A percentile compares a stretch with the other conserved stretches of the same genome.
phyloP scores from a whole-genome alignment of 2,113 vertebrate species.

The Echinops telfairi region DNA sequence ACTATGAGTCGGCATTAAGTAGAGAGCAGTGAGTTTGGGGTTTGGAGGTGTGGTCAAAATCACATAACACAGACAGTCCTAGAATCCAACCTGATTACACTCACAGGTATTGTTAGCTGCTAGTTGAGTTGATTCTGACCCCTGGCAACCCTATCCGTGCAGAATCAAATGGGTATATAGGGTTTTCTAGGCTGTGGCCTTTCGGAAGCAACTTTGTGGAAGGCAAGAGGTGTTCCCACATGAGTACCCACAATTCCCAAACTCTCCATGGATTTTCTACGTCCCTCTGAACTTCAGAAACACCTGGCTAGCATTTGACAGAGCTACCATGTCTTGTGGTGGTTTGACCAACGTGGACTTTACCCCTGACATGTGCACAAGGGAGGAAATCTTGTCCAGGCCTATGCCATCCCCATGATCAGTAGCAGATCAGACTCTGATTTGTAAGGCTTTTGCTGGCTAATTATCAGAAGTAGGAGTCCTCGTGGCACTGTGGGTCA shows the following conservation, averaged over 20 bases:
- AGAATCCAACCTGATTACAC: neutral
- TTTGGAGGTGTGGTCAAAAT: neutral
- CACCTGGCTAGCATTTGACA: neutral
- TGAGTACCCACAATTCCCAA: neutral
- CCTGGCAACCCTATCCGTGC: neutral
- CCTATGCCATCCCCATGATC: neutral
- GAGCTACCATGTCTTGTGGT: neutral
- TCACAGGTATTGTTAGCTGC: neutral
- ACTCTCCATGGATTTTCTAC: neutral
- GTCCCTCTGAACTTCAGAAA: constrained; percentile 3
- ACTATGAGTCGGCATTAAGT: neutral
- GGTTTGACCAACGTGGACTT: neutral
- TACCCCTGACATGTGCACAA: neutral
- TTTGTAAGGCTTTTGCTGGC: neutral
- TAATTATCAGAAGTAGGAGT: neutral
- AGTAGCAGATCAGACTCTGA: neutral
- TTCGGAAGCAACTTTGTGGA: neutral
- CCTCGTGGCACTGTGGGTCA: no score
- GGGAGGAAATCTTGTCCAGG: neutral
- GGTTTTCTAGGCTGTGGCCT: neutral
- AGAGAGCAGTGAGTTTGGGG: neutral
- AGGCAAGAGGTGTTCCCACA: neutral
- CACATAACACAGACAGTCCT: neutral
- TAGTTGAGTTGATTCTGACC: neutral
- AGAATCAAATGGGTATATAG: neutral